Evolutionary conservation across 2,113 vertebrate genomes (phyloP), one percentile per base, ranked within the genome.

Genomic region (Barbus barbus): DNA sequence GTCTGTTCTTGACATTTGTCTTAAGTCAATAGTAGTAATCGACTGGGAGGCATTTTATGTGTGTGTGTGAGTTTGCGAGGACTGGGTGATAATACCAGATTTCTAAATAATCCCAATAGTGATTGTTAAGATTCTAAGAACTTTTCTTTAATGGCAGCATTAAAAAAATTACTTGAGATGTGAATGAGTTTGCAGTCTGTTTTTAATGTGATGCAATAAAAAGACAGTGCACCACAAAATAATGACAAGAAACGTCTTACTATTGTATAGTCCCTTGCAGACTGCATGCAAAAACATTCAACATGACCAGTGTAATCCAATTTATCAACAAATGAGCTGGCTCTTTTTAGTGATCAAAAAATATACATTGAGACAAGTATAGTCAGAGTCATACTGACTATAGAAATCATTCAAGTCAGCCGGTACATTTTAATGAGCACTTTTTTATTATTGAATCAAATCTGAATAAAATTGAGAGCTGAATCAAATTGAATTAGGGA

Each of bases 1-100:
- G 89, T 91, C 92, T 90, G 88, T 90, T 92, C 31, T 71, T 81
- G 63, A 81, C 63, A 71, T 67, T 53, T 71, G 26, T n/a, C 91
- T 48, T 90, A 89, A 90, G 89, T 93, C 91, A 93, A 89, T 84
- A 80, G 53, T 69, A 46, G 84, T 85, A 90, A 92, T 93, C 92
- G 91, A 93, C 90, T 91, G 86, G 69, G 86, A 86, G 88, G 89
- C 89, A 90, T 92, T 91, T 22, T 79, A 16, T 48, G 16, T 84
- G 20, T 71, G 20, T 26, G 38, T 12, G 9, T 12, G 13, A 14
- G 26, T 67, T 38, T 69, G 65, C 16, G 14, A 33, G 63, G 28
- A 38, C 18, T 22, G 65, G 4, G 65, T 36, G 20, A 69, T 31
- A 63, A 18, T 18, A 31, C 9, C 2, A 33, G 16, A 18, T 33